Conservation (phyloP, 2,888 invertebrate genomes). For the Cybosia mesomella region DNA sequence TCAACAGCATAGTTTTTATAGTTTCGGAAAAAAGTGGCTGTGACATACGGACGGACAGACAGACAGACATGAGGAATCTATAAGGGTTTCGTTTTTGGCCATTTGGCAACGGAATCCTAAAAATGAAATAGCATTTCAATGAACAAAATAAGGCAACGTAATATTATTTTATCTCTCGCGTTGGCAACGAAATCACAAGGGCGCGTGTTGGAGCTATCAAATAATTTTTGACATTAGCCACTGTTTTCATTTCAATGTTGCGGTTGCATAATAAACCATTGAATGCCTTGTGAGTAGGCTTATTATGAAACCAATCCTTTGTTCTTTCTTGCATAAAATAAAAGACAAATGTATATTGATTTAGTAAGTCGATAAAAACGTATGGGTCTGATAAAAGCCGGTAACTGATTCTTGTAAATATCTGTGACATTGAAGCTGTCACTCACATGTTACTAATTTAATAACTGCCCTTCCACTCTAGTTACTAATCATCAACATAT, state of each 20-base stretch:
- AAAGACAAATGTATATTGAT: neutral
- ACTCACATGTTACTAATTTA: neutral
- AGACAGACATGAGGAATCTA: no score
- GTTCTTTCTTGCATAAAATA: conserved; percentile 10
- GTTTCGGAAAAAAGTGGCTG: no score
- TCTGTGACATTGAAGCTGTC: neutral
- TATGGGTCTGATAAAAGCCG: neutral
- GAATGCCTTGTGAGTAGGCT: neutral
- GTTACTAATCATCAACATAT: no score
- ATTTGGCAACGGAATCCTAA: no score
- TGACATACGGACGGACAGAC: no score
- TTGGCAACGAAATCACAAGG: conserved; percentile 38
- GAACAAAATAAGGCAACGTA: conserved; percentile 50
- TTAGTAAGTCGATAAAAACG: neutral
- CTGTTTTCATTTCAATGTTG: conserved; percentile 38
- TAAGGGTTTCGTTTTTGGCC: no score
- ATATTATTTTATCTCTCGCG: conserved; percentile 36
- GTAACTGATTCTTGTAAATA: neutral
- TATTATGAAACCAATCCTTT: conserved; percentile 37
- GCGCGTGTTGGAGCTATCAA: conserved; percentile 41
- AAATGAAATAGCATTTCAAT: conserved; percentile 51
- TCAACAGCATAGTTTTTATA: no score
- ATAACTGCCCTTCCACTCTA: neutral
- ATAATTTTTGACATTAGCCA: conserved; percentile 37
- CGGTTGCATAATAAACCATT: conserved; percentile 18